Evolutionary conservation across 2,113 vertebrate genomes (phyloP).

Genomic region (Microcebus lehilahytsara): DNA sequence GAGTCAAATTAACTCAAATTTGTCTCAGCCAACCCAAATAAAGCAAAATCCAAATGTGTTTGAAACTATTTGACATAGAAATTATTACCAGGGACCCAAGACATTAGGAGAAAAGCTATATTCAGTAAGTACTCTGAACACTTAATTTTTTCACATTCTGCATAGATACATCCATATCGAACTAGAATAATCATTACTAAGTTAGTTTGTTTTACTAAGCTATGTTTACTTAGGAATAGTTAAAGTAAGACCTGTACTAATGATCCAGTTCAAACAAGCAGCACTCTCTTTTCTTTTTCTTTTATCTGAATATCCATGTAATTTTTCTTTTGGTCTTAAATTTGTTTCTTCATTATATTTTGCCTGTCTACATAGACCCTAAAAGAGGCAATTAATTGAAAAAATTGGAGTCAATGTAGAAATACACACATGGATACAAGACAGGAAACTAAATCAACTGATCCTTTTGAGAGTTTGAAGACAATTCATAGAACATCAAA

Average conservation of each 20-base stretch:
- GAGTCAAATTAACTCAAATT: conserved; percentile 53
- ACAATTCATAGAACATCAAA: background rate
- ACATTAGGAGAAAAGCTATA: conserved; percentile 38
- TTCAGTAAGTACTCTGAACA: conserved; percentile 34
- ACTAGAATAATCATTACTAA: background rate
- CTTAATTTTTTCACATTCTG: conserved; percentile 29
- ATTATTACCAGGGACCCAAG: conserved; percentile 52
- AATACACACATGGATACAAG: background rate
- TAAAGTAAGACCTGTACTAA: background rate
- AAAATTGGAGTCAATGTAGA: background rate
- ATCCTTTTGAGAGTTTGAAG: background rate
- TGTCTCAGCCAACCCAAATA: conserved; percentile 53
- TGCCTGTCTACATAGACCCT: background rate
- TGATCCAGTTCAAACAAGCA: background rate
- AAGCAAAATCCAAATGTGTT: conserved; percentile 66
- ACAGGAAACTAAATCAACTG: background rate
- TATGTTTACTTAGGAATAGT: conserved; percentile 1
- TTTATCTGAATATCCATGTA: background rate
- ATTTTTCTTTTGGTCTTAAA: conserved; percentile 7
- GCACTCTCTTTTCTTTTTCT: background rate
- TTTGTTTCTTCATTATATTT: conserved; percentile 38
- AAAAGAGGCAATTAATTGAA: conserved; percentile 1
- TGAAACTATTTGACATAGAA: conserved; percentile 62
- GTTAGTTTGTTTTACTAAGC: background rate
- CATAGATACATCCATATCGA: background rate